phyloP scores from a whole-genome alignment of 2,797 vertebrate genomes.

The Eulemur mongoz region DNA sequence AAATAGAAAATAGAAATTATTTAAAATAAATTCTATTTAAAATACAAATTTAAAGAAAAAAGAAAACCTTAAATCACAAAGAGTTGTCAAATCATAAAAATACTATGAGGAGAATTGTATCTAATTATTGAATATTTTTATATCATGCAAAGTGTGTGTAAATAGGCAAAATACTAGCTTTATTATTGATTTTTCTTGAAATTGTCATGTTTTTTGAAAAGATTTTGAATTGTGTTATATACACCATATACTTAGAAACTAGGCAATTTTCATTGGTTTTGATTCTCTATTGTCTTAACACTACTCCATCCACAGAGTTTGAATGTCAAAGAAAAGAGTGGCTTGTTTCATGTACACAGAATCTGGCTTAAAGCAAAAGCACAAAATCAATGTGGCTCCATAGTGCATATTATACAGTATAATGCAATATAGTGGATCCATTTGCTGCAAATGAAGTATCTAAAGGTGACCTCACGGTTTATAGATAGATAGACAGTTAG shows the following conservation, averaged over 20 bases:
- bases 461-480: neutral
- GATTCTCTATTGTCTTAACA: neutral
- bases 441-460: neutral
- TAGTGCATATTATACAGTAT: neutral
- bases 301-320: neutral
- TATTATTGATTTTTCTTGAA: neutral
- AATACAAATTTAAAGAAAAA: neutral
- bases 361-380: conserved; percentile 3
- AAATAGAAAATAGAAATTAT: too few relatives aligned
- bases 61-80: neutral
- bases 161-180: neutral
- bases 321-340: conserved; percentile 24
- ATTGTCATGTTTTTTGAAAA: neutral
- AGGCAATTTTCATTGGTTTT: neutral
- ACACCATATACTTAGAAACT: neutral
- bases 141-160: neutral
- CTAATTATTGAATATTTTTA: neutral
- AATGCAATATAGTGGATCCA: neutral
- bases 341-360: neutral
- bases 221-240: neutral
- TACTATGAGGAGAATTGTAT: neutral
- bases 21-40: too few relatives aligned
- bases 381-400: neutral
- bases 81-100: neutral
- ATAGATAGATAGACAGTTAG: too few relatives aligned